Base-by-base conservation (phyloP, 1,140 invertebrate species). In the Brachystomella parvula region DNA sequence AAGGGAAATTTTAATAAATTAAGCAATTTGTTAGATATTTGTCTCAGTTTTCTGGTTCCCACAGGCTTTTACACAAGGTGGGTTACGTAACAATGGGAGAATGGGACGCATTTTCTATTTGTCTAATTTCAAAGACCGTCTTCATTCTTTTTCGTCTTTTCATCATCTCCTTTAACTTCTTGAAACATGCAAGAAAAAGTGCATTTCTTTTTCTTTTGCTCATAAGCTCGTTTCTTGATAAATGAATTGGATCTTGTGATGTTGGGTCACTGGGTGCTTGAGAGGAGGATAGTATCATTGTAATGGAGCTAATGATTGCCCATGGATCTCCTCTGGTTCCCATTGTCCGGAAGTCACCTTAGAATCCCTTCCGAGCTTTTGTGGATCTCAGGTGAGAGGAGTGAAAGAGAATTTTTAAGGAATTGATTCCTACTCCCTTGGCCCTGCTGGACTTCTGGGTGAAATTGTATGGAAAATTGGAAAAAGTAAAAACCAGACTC, bases 381-480 rank as follows among this genome's bases (percentile, higher is more conserved):
- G 49, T 17, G 24, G 49, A 24, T 53, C 12, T 53, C 9, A 26
- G 6, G 49, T 53, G 12, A 53, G 24, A 6, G 35, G 19, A 19
- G 21, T 53, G 49, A 53, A 19, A 6, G 24, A 53, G 24, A 53
- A 26, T 53, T 24, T 53, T 24, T 53, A 17, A 44, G 39, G 39
- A n/a, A n/a, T n/a, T n/a, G n/a, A n/a, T n/a, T n/a, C n/a, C n/a
- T n/a, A n/a, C n/a, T n/a, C n/a, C n/a, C n/a, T n/a, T n/a, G 39
- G 9, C 39, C 39, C n/a, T 44, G n/a, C 9, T 12, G 39, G 39
- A 12, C 49, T 26, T 26, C 6, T 26, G 12, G 49, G 24, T 53
- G 49, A 53, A 53, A 53, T 53, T 3, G 12, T 15, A 3, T 53
- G 49, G 49, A 53, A 53, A 53, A 53, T 53, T 53, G 49, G 24